Conservation (phyloP, 2,113 vertebrate species). For the Hippocampus guttulatus region DNA sequence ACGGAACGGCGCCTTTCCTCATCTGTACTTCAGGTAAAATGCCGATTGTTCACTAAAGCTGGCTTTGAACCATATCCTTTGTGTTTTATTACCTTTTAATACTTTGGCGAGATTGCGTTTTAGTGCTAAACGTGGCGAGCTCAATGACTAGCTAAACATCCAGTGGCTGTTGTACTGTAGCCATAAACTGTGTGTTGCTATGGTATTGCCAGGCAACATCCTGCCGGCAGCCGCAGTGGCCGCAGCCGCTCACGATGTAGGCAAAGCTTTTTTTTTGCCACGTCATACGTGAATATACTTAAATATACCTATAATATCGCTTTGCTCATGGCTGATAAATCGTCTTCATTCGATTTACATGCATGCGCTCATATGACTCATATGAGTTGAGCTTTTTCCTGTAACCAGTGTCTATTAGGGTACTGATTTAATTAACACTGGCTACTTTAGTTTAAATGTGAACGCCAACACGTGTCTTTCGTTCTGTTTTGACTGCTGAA, state of each 20-base stretch:
- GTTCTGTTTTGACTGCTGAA: conserved; percentile 7
- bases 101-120: conserved; percentile 17
- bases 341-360: not conserved
- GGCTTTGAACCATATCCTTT: not conserved
- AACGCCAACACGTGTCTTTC: not conserved
- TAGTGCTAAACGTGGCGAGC: conserved; percentile 14
- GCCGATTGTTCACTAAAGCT: not conserved
- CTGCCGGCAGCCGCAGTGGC: conserved; percentile 54
- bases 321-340: not conserved
- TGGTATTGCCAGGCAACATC: conserved; percentile 58
- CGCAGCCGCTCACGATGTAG: not conserved
- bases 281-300: not conserved
- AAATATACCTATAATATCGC: not conserved
- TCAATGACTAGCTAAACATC: conserved; percentile 27
- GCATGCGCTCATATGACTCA: not conserved
- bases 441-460: not conserved
- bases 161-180: conserved; percentile 27
- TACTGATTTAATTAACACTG: not conserved
- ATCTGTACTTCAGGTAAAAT: conserved; percentile 30
- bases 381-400: not conserved
- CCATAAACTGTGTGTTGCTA: conserved; percentile 63
- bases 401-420: not conserved
- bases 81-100: not conserved
- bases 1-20: conserved; percentile 20
- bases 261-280: not conserved